Percentiles rank a stretch among this genome's conserved stretches.
phyloP scores from a whole-genome alignment of 2,888 invertebrate genomes.

The Vesta saturnalis region DNA sequence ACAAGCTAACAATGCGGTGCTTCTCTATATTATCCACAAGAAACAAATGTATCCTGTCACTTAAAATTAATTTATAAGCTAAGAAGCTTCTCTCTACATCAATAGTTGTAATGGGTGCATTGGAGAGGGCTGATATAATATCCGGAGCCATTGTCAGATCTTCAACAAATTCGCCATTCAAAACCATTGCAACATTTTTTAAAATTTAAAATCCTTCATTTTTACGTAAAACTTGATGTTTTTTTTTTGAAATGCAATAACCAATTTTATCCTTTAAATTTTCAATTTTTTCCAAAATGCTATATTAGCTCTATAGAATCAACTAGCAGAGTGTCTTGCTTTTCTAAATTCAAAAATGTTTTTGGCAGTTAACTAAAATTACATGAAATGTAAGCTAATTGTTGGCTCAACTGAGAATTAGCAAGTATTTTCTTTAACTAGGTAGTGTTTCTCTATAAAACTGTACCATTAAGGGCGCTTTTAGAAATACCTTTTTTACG shows the following conservation, averaged over 20 bases:
- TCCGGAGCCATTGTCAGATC: too few species aligned
- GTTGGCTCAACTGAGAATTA: too few species aligned
- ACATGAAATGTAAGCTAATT: too few species aligned
- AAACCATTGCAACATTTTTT: too few species aligned
- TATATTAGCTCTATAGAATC: not conserved
- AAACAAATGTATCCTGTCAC: not conserved
- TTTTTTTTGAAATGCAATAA: not conserved
- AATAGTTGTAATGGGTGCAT: not conserved
- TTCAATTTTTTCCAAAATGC: not conserved
- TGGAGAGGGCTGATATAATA: not conserved
- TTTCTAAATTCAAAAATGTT: too few species aligned
- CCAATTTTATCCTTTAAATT: not conserved
- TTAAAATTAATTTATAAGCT: not conserved
- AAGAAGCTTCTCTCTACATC: not conserved
- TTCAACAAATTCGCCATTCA: not conserved
- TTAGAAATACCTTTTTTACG: too few species aligned
- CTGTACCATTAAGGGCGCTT: too few species aligned
- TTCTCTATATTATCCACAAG: not conserved
- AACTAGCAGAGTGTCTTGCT: too few species aligned
- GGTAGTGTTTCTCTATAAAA: too few species aligned
- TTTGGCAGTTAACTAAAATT: too few species aligned
- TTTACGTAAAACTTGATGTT: not conserved
- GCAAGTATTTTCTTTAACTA: too few species aligned
- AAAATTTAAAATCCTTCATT: not conserved
- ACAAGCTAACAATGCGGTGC: not conserved